A percentile compares a stretch with the other conserved stretches of the same genome.
These are phyloP conservation scores for Centruroides vittatus DNA, from an alignment of 1,140 invertebrate species.

Conservation along the genomic window DNA sequence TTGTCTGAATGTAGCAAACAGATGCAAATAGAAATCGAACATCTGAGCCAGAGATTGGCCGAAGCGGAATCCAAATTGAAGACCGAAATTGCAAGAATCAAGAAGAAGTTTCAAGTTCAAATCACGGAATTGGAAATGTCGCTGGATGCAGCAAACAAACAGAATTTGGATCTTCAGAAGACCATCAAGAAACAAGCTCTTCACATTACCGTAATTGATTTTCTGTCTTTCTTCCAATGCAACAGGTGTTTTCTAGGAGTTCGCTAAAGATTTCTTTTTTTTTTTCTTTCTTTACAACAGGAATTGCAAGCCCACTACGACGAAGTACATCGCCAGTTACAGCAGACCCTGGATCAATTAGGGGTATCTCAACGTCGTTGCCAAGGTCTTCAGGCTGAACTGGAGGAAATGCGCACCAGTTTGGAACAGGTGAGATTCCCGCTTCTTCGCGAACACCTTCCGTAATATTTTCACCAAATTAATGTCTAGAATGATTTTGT, in stretches of 20 bases:
- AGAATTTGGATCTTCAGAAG: constrained; percentile 91
- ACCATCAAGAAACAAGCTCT: constrained; percentile 93
- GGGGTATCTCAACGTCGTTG: constrained; percentile 80
- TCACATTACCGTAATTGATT: constrained; percentile 41
- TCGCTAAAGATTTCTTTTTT: too few relatives aligned
- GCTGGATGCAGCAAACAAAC: constrained; percentile 89
- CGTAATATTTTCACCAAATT: too few relatives aligned
- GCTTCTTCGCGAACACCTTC: not conserved
- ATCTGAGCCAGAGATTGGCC: constrained; percentile 80
- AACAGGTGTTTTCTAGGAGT: constrained; percentile 11
- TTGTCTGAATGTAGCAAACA: constrained; percentile 53
- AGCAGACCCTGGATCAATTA: constrained; percentile 83
- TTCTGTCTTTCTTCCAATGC: not conserved
- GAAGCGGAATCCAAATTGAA: constrained; percentile 91
- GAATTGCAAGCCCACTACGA: constrained; percentile 88
- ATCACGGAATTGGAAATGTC: constrained; percentile 94
- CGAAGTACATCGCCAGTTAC: constrained; percentile 83
- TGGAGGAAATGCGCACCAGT: constrained; percentile 85
- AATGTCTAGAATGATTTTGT: too few relatives aligned
- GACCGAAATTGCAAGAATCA: constrained; percentile 87
- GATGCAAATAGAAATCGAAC: constrained; percentile 94
- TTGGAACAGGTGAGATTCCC: constrained; percentile 46
- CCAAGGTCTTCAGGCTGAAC: constrained; percentile 74
- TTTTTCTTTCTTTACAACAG: constrained; percentile 22
- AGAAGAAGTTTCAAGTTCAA: constrained; percentile 96